phyloP scores from a whole-genome alignment of 2,113 vertebrate species.

The Cyphomyrus discorhynchus region DNA sequence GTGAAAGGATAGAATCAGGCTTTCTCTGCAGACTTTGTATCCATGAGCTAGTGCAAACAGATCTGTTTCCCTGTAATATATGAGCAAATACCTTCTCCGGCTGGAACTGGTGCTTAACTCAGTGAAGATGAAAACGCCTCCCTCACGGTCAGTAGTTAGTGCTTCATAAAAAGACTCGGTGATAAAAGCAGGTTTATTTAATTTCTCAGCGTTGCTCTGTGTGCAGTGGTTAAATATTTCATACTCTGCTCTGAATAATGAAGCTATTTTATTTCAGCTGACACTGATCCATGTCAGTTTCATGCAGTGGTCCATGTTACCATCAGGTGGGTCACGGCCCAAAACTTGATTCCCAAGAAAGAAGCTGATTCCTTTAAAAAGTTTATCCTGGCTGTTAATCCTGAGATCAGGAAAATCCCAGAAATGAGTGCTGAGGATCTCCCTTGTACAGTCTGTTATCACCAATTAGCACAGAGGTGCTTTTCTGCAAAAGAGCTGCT shows the following conservation, averaged over 20 bases:
- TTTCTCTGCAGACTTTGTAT: background rate
- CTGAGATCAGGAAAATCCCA: background rate
- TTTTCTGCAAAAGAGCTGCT: background rate
- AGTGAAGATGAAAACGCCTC: background rate
- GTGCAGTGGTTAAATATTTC: background rate
- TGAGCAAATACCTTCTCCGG: background rate
- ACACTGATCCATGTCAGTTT: background rate
- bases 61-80: background rate
- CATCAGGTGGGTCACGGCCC: background rate
- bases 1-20: background rate
- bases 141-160: background rate
- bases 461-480: background rate
- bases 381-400: background rate
- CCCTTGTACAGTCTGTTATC: background rate
- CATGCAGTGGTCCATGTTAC: background rate
- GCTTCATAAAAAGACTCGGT: background rate
- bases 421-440: background rate
- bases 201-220: background rate
- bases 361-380: background rate
- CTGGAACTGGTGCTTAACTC: background rate
- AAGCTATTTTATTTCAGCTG: background rate
- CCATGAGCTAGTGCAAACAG: background rate
- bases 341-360: background rate
- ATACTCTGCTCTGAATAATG: background rate
- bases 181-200: background rate